Base-by-base conservation (phyloP, 2,113 vertebrate genomes). In the Corythornis vintsioides region DNA sequence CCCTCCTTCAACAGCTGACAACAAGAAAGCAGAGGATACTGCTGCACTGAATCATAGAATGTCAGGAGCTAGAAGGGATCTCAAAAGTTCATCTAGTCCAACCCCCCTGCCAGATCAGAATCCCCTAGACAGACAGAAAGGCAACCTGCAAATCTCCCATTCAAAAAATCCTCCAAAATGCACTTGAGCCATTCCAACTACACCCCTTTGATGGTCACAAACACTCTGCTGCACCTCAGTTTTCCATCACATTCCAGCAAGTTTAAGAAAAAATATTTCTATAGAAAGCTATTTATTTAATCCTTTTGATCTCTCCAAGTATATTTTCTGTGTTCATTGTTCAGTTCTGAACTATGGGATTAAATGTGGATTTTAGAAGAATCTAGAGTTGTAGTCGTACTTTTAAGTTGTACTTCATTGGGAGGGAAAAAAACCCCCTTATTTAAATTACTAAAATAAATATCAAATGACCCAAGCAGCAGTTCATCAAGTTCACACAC, bases 401-500 rank as follows among this genome's bases (percentile, higher is more conserved):
- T 91, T 94, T 83, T 52, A 29, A 45, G 38, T 38, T 89, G 28
- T 60, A n/a, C 69, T 93, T 86, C 66, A 61, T 2, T 73, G 43
- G 29, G 10, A 10, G 13, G 19, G 6, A 2, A 4, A 13, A n/a
- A 13, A 1, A 0, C 2, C 11, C 11, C 10, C 26, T 75, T 35
- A 26, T 91, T 74, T 90, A 84, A 88, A 52, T 59, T 18, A 67
- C 43, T 67, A 64, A 78, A 92, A 60, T 52, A 92, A 90, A 31
- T 82, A 90, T 25, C 6, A 4, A 92, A 82, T 92, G 73, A 75
- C 81, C 81, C 66, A 84, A 93, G 64, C 24, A 88, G 63, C n/a
- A 65, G 88, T 92, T 93, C 70, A 70, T 84, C 81, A 85, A 81
- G 47, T 78, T 94, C 83, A 92, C 69, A 92, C 55, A 28, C 42